Evolutionary conservation across 2,888 invertebrate species (phyloP), one percentile per base, ranked within the genome.

Genomic region (Drosophila anomalipes): DNA sequence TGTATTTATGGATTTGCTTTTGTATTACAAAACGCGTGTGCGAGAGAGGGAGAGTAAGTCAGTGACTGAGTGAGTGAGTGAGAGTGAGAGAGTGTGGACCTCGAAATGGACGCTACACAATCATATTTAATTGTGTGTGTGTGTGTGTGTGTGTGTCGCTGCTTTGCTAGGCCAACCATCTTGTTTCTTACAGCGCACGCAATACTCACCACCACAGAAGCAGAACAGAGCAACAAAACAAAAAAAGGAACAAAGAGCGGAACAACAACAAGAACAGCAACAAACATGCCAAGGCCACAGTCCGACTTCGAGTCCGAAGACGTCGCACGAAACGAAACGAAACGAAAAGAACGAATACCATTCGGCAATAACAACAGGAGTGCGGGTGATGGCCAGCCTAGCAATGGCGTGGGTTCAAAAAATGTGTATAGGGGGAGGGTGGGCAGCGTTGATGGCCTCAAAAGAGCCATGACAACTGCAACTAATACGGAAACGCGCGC

Each of bases 161-260:
- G 68, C 10, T 44, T 57, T 41, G 65, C 66, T 72, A 58, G 64
- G 70, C 86, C 89, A 90, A 86, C 84, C 90, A 90, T 90, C 81
- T 85, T 90, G 83, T 83, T 84, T 86, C 67, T 78, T 74, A 28
- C 47, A 63, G 30, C 52, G 62, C 35, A 63, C 49, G 22, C 44
- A 81, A 66, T 54, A 61, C 76, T 64, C 70, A 65, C 62, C 60
- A 67, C 60, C 51, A 51, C 54, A 33, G 35, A 22, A 35, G n/a
- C 57, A 26, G 9, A 47, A 9, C 16, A 26, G n/a, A 28, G n/a
- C 39, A 39, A 5, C 19, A 26, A 6, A 32, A 10, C 33, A 59
- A 28, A 33, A 70, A 22, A 22, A 30, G 57, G 44, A n/a, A 33
- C 32, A 63, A 44, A 22, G 59, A 32, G 26, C 51, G 47, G 3